A percentile compares a stretch with the other conserved stretches of the same genome.
These are phyloP conservation scores for Cyanoramphus novaezelandiae DNA, from an alignment of 2,113 vertebrate genomes.

Conservation along the genomic window DNA sequence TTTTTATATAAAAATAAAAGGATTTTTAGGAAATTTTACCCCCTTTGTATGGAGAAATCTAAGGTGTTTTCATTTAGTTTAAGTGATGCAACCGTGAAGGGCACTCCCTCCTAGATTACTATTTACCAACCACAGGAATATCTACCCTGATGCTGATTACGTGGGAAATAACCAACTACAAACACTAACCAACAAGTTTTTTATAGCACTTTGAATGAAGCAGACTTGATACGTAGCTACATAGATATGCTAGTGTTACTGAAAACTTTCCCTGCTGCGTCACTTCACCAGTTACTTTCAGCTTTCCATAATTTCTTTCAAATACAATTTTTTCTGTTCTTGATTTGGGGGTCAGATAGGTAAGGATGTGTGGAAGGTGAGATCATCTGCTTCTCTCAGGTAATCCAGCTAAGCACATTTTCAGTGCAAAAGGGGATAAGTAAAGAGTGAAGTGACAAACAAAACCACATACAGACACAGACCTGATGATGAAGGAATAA, in stretches of 20 bases:
- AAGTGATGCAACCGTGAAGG: neutral
- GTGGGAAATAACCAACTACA: neutral
- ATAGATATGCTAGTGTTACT: neutral
- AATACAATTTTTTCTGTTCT: neutral
- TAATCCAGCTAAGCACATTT: neutral
- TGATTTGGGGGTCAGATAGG: neutral
- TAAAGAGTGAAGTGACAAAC: neutral
- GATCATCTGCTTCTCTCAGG: neutral
- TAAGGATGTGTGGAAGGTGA: neutral
- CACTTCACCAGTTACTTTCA: neutral
- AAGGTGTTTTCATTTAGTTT: neutral
- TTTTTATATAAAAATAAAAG: neutral
- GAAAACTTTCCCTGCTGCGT: neutral
- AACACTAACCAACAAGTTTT: neutral
- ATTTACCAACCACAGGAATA: neutral
- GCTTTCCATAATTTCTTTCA: neutral
- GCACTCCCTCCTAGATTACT: neutral
- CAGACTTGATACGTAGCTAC: neutral
- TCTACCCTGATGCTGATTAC: neutral
- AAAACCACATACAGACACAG: neutral
- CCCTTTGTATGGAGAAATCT: neutral
- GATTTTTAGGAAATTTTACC: neutral
- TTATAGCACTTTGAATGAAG: neutral
- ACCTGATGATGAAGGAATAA: neutral
- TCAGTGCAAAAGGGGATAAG: neutral